These are phyloP conservation scores for Hyperopisus bebe DNA, from an alignment of 2,113 vertebrate species.

Conservation along the genomic window DNA sequence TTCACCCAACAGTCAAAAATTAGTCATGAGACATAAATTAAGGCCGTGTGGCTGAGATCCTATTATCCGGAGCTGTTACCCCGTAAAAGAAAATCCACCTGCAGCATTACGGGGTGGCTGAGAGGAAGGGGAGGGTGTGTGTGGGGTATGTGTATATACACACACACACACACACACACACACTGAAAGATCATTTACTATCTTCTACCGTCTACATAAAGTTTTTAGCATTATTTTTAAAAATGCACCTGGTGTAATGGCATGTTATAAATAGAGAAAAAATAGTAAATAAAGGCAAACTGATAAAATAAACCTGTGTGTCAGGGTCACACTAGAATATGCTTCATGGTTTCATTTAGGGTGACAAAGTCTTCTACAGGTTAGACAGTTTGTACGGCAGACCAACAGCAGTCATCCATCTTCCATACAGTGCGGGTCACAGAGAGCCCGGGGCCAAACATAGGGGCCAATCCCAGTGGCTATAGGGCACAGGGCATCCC, in stretches of 20 bases:
- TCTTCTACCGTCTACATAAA: not conserved
- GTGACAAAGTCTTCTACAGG: not conserved
- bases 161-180: too few species aligned
- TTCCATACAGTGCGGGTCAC: not conserved
- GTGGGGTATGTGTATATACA: not conserved
- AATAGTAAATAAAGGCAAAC: not conserved
- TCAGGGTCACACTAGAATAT: not conserved
- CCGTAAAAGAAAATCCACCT: conserved; percentile 40
- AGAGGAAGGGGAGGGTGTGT: not conserved
- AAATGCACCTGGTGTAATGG: not conserved
- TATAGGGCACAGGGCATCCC: not conserved
- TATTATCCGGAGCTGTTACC: conserved; percentile 46
- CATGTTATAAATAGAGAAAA: not conserved
- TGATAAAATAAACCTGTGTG: not conserved
- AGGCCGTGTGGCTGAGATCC: conserved; percentile 39
- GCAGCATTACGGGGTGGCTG: conserved; percentile 22
- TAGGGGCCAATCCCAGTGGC: not conserved
- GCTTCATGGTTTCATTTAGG: not conserved
- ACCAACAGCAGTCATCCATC: not conserved
- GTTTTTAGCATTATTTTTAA: not conserved
- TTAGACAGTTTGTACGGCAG: not conserved
- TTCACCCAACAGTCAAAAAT: conserved; percentile 44
- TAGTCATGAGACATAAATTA: conserved; percentile 45
- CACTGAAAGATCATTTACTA: not conserved
- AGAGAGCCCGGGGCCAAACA: not conserved